Evolutionary conservation across 2,888 invertebrate genomes (phyloP).

Genomic region (Ephialtes manifestator): DNA sequence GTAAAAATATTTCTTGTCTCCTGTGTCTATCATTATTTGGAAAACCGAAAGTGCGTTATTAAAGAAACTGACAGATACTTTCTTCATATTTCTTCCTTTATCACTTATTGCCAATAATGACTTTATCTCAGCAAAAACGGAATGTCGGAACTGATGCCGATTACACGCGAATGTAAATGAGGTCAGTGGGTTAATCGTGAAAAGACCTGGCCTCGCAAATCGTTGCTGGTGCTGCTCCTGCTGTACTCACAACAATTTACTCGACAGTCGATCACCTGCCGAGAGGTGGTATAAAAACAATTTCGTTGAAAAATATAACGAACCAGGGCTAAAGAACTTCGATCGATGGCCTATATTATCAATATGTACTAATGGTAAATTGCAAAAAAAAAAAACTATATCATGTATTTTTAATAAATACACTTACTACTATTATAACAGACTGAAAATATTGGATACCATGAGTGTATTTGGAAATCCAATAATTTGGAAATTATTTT

Average conservation of each 20-base stretch:
- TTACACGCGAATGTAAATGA: slow-evolving; percentile 48
- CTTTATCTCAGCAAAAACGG: slow-evolving; percentile 6
- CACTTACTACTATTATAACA: too few relatives aligned
- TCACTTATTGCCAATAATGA: neutral
- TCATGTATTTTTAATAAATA: too few relatives aligned
- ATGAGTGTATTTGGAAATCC: too few relatives aligned
- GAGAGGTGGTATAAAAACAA: neutral
- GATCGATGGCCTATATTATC: neutral
- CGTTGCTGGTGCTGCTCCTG: slow-evolving; percentile 10
- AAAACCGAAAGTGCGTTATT: neutral
- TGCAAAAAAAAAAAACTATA: too few relatives aligned
- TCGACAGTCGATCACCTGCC: slow-evolving; percentile 20
- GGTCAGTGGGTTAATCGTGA: slow-evolving; percentile 66
- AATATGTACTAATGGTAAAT: too few relatives aligned
- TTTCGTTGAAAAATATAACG: neutral
- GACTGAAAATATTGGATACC: too few relatives aligned
- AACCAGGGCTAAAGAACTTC: too few relatives aligned
- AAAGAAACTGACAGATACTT: neutral
- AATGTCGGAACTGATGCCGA: slow-evolving; percentile 17
- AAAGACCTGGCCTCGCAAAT: slow-evolving; percentile 25
- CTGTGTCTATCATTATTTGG: neutral
- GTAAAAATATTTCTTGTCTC: neutral
- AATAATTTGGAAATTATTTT: too few relatives aligned
- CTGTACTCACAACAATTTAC: slow-evolving; percentile 23
- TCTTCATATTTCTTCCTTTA: neutral